Percentiles rank a stretch among this genome's conserved stretches.
These are phyloP conservation scores for Bruchidius siliquastri DNA, from an alignment of 2,888 invertebrate species.

Conservation along the genomic window DNA sequence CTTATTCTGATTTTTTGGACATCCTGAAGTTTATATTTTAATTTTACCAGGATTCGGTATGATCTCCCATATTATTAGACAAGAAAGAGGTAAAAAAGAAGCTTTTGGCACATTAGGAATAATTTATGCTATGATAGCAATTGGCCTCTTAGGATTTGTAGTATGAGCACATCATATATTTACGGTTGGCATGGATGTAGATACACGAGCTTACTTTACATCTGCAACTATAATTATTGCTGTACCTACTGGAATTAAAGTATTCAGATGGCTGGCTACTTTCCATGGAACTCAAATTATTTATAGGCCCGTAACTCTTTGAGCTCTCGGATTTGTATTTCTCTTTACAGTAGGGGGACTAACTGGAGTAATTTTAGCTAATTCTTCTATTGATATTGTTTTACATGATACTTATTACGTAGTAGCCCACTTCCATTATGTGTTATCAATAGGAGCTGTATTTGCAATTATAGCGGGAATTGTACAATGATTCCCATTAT, in stretches of 20 bases:
- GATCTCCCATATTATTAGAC: slow-evolving; percentile 72
- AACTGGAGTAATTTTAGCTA: slow-evolving; percentile 66
- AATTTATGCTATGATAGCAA: slow-evolving; percentile 64
- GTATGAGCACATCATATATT: slow-evolving; percentile 85
- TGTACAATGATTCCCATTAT: slow-evolving; percentile 8
- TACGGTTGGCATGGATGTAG: slow-evolving; percentile 78
- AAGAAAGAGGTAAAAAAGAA: slow-evolving; percentile 55
- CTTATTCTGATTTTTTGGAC: slow-evolving; percentile 84
- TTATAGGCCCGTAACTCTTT: slow-evolving; percentile 57
- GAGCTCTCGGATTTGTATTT: slow-evolving; percentile 72
- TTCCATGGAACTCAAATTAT: slow-evolving; percentile 60
- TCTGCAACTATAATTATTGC: slow-evolving; percentile 85
- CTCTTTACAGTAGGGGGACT: slow-evolving; percentile 72
- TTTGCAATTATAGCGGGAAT: slow-evolving; percentile 56
- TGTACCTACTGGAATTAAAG: slow-evolving; percentile 78
- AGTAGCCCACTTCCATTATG: slow-evolving; percentile 79
- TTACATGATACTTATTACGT: slow-evolving; percentile 85
- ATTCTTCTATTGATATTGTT: slow-evolving; percentile 72
- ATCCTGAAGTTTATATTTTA: slow-evolving; percentile 83
- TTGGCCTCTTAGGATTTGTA: slow-evolving; percentile 78
- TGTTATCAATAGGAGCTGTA: slow-evolving; percentile 73
- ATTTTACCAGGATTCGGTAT: slow-evolving; percentile 80
- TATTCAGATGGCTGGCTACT: slow-evolving; percentile 74
- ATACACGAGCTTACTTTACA: slow-evolving; percentile 79
- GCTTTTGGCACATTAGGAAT: slow-evolving; percentile 10